These are phyloP conservation scores for Limanda limanda DNA, from an alignment of 2,113 vertebrate genomes.

Conservation along the genomic window DNA sequence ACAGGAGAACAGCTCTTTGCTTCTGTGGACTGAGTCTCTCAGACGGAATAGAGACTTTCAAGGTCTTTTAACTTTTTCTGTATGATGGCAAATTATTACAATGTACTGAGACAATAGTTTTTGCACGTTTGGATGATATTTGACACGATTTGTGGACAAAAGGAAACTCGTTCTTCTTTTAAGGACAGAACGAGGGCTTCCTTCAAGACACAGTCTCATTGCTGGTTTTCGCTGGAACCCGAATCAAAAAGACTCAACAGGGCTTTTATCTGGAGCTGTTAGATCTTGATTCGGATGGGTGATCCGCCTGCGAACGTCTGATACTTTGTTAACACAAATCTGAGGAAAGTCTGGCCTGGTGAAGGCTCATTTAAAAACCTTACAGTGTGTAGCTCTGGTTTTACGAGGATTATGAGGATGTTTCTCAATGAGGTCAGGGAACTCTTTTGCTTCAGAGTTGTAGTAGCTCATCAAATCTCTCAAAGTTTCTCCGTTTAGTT, in stretches of 20 bases:
- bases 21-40: too few relatives aligned
- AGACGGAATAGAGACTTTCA: too few relatives aligned
- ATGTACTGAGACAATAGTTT: too few relatives aligned
- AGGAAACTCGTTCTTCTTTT: too few relatives aligned
- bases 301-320: slow-evolving; percentile 58
- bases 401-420: slow-evolving; percentile 27
- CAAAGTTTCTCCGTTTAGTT: background rate
- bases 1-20: too few relatives aligned
- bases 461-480: slow-evolving; percentile 3
- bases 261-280: slow-evolving; percentile 61
- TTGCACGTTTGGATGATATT: too few relatives aligned
- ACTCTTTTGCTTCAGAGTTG: background rate
- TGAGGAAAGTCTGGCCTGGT: slow-evolving; percentile 49
- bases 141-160: too few relatives aligned
- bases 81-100: too few relatives aligned
- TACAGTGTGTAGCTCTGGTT: slow-evolving; percentile 8
- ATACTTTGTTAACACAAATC: slow-evolving; percentile 65
- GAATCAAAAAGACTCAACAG: slow-evolving; percentile 41
- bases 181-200: slow-evolving; percentile 1
- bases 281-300: slow-evolving; percentile 53
- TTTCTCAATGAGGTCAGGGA: slow-evolving; percentile 37
- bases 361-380: slow-evolving; percentile 25
- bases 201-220: slow-evolving; percentile 47
- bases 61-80: too few relatives aligned
- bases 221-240: slow-evolving; percentile 39